phyloP scores from a whole-genome alignment of 2,888 invertebrate genomes.

The Fragum whitleyi region DNA sequence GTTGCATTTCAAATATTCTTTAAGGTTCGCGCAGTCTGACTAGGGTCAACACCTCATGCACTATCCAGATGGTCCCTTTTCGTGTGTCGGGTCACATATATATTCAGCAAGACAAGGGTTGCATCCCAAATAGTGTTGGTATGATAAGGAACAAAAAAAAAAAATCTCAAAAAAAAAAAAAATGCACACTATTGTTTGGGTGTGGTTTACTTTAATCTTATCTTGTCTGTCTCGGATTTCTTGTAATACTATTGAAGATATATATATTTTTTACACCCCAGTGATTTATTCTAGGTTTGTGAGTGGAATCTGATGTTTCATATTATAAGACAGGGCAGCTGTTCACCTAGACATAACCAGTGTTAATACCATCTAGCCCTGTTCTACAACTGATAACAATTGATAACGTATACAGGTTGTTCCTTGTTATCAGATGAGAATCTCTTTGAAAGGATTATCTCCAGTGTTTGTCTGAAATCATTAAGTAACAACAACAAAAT shows the following conservation, averaged over 20 bases:
- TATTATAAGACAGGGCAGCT: conserved; percentile 13
- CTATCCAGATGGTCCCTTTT: no score
- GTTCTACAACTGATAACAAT: conserved; percentile 15
- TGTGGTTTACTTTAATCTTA: background rate
- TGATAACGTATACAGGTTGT: conserved; percentile 11
- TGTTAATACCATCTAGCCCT: conserved; percentile 9
- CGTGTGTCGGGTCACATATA: no score
- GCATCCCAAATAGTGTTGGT: no score
- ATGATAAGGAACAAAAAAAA: no score
- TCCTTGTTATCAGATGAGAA: background rate
- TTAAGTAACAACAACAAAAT: no score
- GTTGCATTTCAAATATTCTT: no score
- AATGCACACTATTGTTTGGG: no score
- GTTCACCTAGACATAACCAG: conserved; percentile 20
- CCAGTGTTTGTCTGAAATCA: no score
- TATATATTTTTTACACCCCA: background rate
- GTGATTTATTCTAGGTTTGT: conserved; percentile 8
- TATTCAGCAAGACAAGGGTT: no score
- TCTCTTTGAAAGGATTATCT: conserved; percentile 8
- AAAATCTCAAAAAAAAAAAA: no score
- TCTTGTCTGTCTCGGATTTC: background rate
- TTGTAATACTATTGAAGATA: background rate
- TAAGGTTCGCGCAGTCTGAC: no score
- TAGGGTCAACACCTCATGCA: no score
- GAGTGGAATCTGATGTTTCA: conserved; percentile 18